Evolutionary conservation across 2,888 invertebrate species (phyloP), one percentile per base, ranked within the genome.

Genomic region (Orthosia gothica): DNA sequence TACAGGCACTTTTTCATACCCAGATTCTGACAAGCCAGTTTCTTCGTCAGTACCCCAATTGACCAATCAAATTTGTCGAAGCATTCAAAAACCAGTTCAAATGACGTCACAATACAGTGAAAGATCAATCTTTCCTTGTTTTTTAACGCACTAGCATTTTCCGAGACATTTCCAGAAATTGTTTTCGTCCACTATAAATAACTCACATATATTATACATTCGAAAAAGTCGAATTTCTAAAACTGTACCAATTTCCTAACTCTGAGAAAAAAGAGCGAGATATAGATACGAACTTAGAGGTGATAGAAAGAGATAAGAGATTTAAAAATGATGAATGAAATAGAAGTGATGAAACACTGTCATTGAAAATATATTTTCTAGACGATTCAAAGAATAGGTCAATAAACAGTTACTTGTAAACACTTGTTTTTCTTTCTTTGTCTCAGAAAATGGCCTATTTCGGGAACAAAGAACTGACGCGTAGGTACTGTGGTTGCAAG

Each of bases 311-410:
- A 18, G 83, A 68, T 49, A 11, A 15, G 4, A 61, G 50, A 70
- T 23, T 1, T 5, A 9, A 57, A n/a, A 64, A 62, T 79, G 61
- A 74, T 70, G 83, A 82, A 78, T 82, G 82, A 26, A 58, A 26
- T 5, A 7, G 0, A 18, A 9, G 3, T 81, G 81, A 50, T 47
- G 83, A 70, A 81, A 83, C 64, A 0, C 50, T 68, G 83, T 81
- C 81, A 83, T 79, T 83, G 83, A 79, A 74, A 5, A 65, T 47
- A 52, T n/a, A 57, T 59, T 68, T 82, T 74, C 73, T 63, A 63
- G 72, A 55, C 62, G 13, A 13, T 82, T 70, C 52, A 9, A 0
- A 32, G 58, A 82, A 54, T 73, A 64, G 78, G 78, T 77, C 54
- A 54, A 1, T 18, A 32, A 2, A 12, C 65, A 57, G 82, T 72